Percentiles rank a stretch among this genome's conserved stretches.
These are phyloP conservation scores for Amorpha juglandis DNA, from an alignment of 2,888 invertebrate species.

Conservation along the genomic window DNA sequence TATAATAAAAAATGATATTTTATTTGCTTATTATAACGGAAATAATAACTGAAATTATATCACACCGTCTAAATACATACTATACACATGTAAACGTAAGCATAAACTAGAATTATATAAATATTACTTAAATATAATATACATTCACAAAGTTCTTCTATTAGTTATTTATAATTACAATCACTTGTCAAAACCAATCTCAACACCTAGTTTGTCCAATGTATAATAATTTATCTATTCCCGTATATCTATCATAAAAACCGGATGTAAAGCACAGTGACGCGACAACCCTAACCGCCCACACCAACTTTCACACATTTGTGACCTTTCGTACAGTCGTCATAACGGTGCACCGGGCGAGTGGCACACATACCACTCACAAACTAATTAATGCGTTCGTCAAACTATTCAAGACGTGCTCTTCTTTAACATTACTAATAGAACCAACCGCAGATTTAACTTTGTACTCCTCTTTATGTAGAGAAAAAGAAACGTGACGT, in stretches of 20 bases:
- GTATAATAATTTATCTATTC: neutral
- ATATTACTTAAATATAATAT: neutral
- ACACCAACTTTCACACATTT: constrained; percentile 49
- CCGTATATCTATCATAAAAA: neutral
- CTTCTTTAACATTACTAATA: neutral
- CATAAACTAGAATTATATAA: neutral
- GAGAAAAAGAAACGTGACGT: constrained; percentile 6
- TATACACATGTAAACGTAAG: neutral
- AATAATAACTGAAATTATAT: neutral
- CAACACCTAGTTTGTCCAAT: neutral
- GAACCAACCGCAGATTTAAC: neutral
- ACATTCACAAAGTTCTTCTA: no score
- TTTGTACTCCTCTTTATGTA: neutral
- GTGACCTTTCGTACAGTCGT: constrained; percentile 33
- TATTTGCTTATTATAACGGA: neutral
- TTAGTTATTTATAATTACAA: no score
- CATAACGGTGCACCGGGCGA: constrained; percentile 43
- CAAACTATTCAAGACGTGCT: neutral
- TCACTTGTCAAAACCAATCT: no score
- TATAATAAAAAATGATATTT: neutral
- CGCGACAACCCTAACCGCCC: constrained; percentile 28
- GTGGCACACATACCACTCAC: constrained; percentile 41
- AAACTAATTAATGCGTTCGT: constrained; percentile 26
- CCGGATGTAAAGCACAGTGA: neutral
- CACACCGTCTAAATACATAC: neutral